Evolutionary conservation across 2,888 invertebrate species (phyloP).

Genomic region (Pyrrhia umbra): DNA sequence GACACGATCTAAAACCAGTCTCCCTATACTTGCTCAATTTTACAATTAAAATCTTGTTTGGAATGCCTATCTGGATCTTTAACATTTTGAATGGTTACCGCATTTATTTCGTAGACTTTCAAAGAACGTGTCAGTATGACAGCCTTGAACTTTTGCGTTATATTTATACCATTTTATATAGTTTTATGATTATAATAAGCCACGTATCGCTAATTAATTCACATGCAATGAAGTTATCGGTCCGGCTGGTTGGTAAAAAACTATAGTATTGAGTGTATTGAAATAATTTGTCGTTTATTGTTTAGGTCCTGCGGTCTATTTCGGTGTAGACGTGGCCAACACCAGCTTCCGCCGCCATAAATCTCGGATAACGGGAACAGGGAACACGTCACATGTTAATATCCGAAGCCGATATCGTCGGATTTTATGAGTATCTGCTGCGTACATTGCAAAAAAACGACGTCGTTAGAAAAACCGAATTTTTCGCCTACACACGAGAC

Average conservation of each 20-base stretch:
- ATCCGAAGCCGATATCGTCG: slow-evolving; percentile 37
- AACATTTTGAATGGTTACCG: slow-evolving; percentile 27
- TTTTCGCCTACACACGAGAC: slow-evolving; percentile 7
- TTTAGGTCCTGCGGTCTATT: slow-evolving; percentile 52
- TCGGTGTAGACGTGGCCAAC: slow-evolving; percentile 42
- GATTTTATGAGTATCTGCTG: slow-evolving; percentile 38
- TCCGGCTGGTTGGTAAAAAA: slow-evolving; percentile 28
- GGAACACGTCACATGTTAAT: slow-evolving; percentile 61
- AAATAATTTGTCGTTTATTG: slow-evolving; percentile 41
- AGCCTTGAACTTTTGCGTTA: slow-evolving; percentile 58
- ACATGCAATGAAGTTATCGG: slow-evolving; percentile 47
- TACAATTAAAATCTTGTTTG: slow-evolving; percentile 57
- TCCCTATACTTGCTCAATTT: slow-evolving; percentile 40
- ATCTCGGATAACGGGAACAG: slow-evolving; percentile 60
- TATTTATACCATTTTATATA: slow-evolving; percentile 38
- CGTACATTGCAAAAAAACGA: slow-evolving; percentile 19
- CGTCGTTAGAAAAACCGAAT: slow-evolving; percentile 19
- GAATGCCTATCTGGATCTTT: slow-evolving; percentile 27
- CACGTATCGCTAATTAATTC: slow-evolving; percentile 62
- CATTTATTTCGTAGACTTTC: slow-evolving; percentile 43
- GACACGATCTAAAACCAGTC: slow-evolving; percentile 59
- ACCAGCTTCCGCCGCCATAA: slow-evolving; percentile 60
- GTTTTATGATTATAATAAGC: slow-evolving; percentile 53
- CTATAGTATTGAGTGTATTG: not conserved
- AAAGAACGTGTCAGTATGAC: slow-evolving; percentile 39